These are phyloP conservation scores for Drosophila prolongata DNA, from an alignment of 2,888 invertebrate genomes.

Conservation along the genomic window DNA sequence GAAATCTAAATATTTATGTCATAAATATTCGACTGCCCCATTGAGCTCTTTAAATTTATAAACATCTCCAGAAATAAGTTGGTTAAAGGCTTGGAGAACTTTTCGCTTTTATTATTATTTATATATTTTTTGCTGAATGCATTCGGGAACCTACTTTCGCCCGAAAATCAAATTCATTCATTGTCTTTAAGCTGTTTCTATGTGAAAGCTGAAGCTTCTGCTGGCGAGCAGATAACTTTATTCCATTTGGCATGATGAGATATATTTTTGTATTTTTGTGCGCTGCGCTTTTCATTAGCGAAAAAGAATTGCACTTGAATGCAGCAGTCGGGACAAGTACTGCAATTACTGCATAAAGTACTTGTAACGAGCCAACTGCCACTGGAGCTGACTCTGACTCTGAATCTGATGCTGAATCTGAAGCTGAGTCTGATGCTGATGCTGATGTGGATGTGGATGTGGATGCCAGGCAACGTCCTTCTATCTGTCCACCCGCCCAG, in stretches of 20 bases:
- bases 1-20: not conserved
- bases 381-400: conserved; percentile 28
- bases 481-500: conserved; percentile 1
- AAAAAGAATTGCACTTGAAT: conserved; percentile 65
- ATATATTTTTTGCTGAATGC: not conserved
- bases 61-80: not conserved
- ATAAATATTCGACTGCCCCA: not conserved
- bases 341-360: conserved; percentile 79
- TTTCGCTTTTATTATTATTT: not conserved
- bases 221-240: conserved; percentile 12
- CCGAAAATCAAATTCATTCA: conserved; percentile 11
- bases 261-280: conserved; percentile 40
- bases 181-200: conserved; percentile 27
- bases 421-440: conserved; percentile 1
- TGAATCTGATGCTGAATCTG: conserved; percentile 7
- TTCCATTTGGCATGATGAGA: conserved; percentile 26
- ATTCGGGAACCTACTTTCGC: not conserved
- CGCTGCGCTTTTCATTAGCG: conserved; percentile 53
- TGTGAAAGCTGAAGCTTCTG: conserved; percentile 6
- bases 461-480: conserved; percentile 6
- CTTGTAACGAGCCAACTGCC: conserved; percentile 68
- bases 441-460: not conserved
- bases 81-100: not conserved
- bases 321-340: conserved; percentile 66
- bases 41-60: not conserved